phyloP scores from a whole-genome alignment of 1,140 invertebrate species.

The Chionoecetes opilio region DNA sequence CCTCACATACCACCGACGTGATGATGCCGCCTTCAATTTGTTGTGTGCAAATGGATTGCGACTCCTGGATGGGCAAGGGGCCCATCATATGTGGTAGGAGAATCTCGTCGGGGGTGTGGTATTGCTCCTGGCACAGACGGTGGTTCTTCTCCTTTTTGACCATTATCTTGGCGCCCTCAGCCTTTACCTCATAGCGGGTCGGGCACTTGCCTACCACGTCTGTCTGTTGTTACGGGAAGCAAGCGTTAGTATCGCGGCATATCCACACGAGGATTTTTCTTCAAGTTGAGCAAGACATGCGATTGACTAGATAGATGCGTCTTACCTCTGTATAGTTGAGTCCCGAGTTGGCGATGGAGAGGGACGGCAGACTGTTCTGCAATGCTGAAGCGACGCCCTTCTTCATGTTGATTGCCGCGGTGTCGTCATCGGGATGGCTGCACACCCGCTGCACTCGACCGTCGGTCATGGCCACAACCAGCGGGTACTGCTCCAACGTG shows the following conservation, averaged over 20 bases:
- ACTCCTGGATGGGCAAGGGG: conserved; percentile 67
- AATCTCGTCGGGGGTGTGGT: conserved; percentile 67
- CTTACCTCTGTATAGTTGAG: conserved; percentile 69
- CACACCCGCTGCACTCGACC: conserved; percentile 73
- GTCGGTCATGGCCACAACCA: conserved; percentile 71
- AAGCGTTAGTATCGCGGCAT: background rate
- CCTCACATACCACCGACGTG: conserved; percentile 61
- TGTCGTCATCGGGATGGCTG: conserved; percentile 66
- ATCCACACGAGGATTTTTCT: background rate
- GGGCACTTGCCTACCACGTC: conserved; percentile 74
- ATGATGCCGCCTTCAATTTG: conserved; percentile 69
- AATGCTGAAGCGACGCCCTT: conserved; percentile 74
- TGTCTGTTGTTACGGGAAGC: conserved; percentile 47
- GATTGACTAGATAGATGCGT: background rate
- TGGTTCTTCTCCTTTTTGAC: conserved; percentile 75
- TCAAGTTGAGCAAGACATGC: background rate
- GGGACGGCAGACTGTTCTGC: conserved; percentile 72
- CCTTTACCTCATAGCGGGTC: conserved; percentile 64
- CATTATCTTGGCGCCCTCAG: conserved; percentile 55
- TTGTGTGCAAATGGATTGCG: conserved; percentile 71
- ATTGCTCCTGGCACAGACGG: conserved; percentile 66
- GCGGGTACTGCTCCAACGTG: conserved; percentile 62
- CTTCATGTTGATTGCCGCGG: conserved; percentile 74
- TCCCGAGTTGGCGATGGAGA: conserved; percentile 44
- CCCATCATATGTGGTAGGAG: conserved; percentile 63